Evolutionary conservation across 2,797 vertebrate genomes (phyloP), one percentile per base, ranked within the genome.

Genomic region (Semaprochilodus insignis): DNA sequence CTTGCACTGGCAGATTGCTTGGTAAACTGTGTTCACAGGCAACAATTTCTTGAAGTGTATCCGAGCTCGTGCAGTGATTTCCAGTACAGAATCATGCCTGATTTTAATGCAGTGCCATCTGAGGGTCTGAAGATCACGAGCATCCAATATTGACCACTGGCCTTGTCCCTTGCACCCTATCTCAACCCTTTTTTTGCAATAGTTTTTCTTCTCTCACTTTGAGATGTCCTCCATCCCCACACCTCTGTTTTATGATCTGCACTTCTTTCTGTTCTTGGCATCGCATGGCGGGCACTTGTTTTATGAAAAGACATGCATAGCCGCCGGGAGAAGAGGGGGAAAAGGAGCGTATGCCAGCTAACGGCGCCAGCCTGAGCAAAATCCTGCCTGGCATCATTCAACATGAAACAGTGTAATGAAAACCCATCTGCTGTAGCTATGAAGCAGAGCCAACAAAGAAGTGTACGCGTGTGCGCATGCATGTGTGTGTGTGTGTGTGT

Each of bases 401-500:
- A 88, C 87, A 90, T 89, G 83, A 92, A 92, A 90, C 88, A 88
- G 88, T 84, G 81, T 90, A 91, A 93, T 92, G 91, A 91, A 93
- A 91, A 90, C 81, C 89, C 91, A 93, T 94, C 91, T 93, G 91
- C 89, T 92, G 78, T 77, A 90, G 78, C 80, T 78, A 87, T 85
- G 85, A 92, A 54, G 71, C 80, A 34, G 78, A 86, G 86, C 87
- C 90, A 89, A 76, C 81, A 71, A 81, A 76, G 72, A 78, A 80
- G 74, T 86, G 81, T 65, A 36, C 51, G 48, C 73, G 77, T 66
- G 51, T 59, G 54, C 74, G 80, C 63, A 67, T 79, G 71, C 65
- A 15, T 67, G 27, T 73, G 34, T 78, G 62, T 59, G 69, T 75
- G 67, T 80, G 70, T 71, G 17, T 67, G 25, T 74, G 40, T 77